phyloP scores from a whole-genome alignment of 2,888 invertebrate genomes.

The Eupithecia subfuscata region DNA sequence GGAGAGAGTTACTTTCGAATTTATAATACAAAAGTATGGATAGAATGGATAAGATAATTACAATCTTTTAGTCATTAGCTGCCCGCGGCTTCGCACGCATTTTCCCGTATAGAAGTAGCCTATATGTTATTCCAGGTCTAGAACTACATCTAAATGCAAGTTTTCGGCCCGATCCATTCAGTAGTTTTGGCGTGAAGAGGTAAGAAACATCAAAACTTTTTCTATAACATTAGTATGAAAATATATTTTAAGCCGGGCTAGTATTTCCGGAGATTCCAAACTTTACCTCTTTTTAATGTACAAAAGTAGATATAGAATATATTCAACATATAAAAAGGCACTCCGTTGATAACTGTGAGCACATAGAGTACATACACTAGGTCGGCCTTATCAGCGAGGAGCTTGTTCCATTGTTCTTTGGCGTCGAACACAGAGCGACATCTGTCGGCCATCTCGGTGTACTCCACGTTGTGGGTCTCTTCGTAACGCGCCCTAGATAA shows the following conservation, averaged over 20 bases:
- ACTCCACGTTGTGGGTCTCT: conserved; percentile 54
- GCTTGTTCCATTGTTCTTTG: conserved; percentile 58
- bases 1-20: no score
- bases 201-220: no score
- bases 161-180: neutral
- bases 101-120: neutral
- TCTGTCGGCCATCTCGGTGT: conserved; percentile 62
- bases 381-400: conserved; percentile 60
- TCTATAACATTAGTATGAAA: neutral
- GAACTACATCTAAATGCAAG: neutral
- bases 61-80: neutral
- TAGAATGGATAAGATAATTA: neutral
- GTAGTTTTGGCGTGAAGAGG: neutral
- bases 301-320: neutral
- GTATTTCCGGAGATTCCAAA: neutral
- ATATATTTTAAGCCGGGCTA: neutral
- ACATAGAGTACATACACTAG: conserved; percentile 61
- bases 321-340: conserved; percentile 22
- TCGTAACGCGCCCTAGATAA: conserved; percentile 53
- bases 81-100: neutral
- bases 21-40: no score
- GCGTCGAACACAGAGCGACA: conserved; percentile 69
- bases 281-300: neutral
- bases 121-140: neutral
- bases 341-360: conserved; percentile 19